Evolutionary conservation across 2,113 vertebrate species (phyloP).

Genomic region (Brachypodius melanocephalos): DNA sequence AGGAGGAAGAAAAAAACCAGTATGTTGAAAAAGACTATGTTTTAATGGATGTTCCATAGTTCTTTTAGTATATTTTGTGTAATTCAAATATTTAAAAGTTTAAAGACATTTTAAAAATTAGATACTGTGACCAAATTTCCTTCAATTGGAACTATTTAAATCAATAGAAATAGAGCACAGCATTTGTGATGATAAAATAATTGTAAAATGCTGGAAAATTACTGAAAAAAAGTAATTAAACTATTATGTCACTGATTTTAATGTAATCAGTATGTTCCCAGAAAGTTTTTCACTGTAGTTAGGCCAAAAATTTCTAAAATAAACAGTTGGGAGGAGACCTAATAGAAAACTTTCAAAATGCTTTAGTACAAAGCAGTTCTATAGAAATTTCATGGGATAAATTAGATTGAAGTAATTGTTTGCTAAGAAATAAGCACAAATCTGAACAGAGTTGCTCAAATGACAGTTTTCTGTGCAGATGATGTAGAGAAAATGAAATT

Average conservation of each 20-base stretch:
- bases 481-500: not conserved
- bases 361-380: not conserved
- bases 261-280: not conserved
- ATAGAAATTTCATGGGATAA: not conserved
- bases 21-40: not conserved
- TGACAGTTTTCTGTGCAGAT: not conserved
- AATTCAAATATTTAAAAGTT: not conserved
- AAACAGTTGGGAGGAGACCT: not conserved
- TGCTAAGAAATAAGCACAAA: slow-evolving; percentile 2
- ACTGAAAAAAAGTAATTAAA: not conserved
- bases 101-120: not conserved
- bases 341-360: not conserved
- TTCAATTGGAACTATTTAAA: not conserved
- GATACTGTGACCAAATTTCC: not conserved
- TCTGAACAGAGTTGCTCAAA: not conserved
- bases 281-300: not conserved
- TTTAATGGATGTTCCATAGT: not conserved
- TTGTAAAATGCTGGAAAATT: not conserved
- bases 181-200: not conserved
- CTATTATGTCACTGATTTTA: not conserved
- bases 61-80: not conserved
- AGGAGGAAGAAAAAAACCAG: not conserved
- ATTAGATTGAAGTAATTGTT: not conserved
- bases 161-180: not conserved
- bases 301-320: not conserved